A percentile compares a stretch with the other conserved stretches of the same genome.
phyloP scores from a whole-genome alignment of 2,113 vertebrate species.

The Peromyscus californicus region DNA sequence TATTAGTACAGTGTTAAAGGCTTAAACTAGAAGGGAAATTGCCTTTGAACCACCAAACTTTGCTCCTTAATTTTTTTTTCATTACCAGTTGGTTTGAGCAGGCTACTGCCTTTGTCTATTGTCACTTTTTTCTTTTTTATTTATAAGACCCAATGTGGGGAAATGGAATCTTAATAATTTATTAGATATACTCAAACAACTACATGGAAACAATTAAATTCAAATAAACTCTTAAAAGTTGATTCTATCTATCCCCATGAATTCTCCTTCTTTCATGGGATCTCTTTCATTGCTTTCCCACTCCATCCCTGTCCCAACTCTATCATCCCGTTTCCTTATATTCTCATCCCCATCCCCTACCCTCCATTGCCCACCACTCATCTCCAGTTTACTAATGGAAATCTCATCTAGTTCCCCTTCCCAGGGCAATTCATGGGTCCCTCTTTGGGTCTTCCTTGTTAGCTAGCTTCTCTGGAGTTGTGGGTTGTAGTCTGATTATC shows the following conservation, averaged over 20 bases:
- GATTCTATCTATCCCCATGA: background rate
- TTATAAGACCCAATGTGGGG: background rate
- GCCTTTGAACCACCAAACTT: background rate
- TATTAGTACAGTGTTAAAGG: slow-evolving; percentile 53
- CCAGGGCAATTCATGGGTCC: no score
- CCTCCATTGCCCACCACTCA: no score
- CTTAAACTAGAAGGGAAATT: slow-evolving; percentile 33
- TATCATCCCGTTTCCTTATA: no score
- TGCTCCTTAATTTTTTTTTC: background rate
- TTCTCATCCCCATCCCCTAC: no score
- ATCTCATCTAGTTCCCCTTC: no score
- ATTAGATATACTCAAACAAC: background rate
- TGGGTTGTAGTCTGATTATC: no score
- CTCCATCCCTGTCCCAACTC: no score
- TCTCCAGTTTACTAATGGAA: no score
- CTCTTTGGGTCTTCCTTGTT: no score
- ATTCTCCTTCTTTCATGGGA: no score
- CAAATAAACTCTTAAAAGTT: background rate
- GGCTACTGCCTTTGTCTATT: background rate
- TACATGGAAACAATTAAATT: background rate
- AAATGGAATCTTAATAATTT: background rate
- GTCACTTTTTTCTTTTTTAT: background rate
- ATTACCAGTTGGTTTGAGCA: background rate
- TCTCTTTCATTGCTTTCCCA: no score
- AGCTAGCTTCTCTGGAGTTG: no score